Evolutionary conservation across 2,888 invertebrate genomes (phyloP).

Genomic region (Phyllotreta cruciferae): DNA sequence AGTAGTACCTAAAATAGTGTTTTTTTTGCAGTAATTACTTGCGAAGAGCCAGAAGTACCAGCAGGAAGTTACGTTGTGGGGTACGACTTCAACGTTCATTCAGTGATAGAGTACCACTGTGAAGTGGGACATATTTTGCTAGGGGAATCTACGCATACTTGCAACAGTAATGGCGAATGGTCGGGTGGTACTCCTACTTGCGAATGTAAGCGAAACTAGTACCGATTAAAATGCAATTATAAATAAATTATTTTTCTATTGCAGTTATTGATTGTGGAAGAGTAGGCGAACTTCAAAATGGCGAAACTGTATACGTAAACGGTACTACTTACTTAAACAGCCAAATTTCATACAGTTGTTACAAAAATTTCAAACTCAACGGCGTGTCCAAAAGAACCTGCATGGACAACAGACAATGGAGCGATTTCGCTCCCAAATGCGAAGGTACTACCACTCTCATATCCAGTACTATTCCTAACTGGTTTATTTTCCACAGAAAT

Average conservation of each 20-base stretch:
- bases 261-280: conserved; percentile 89
- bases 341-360: conserved; percentile 80
- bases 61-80: conserved; percentile 87
- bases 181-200: conserved; percentile 81
- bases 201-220: conserved; percentile 71
- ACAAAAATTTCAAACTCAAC: conserved; percentile 78
- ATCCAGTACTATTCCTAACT: not conserved
- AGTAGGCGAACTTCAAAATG: conserved; percentile 80
- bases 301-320: conserved; percentile 77
- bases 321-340: conserved; percentile 83
- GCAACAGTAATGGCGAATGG: conserved; percentile 83
- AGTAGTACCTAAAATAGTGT: not conserved
- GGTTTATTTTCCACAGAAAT: conserved; percentile 70
- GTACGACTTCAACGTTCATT: conserved; percentile 88
- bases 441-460: conserved; percentile 68
- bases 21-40: conserved; percentile 75
- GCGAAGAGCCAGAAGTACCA: conserved; percentile 86
- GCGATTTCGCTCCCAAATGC: conserved; percentile 83
- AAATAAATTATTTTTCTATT: conserved; percentile 16
- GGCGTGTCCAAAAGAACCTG: conserved; percentile 78
- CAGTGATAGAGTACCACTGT: conserved; percentile 86
- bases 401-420: conserved; percentile 80
- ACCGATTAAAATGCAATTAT: not conserved
- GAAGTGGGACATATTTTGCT: conserved; percentile 82
- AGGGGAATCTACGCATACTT: conserved; percentile 74